Conservation (phyloP, 2,888 invertebrate genomes). For the Cephus pulcher region DNA sequence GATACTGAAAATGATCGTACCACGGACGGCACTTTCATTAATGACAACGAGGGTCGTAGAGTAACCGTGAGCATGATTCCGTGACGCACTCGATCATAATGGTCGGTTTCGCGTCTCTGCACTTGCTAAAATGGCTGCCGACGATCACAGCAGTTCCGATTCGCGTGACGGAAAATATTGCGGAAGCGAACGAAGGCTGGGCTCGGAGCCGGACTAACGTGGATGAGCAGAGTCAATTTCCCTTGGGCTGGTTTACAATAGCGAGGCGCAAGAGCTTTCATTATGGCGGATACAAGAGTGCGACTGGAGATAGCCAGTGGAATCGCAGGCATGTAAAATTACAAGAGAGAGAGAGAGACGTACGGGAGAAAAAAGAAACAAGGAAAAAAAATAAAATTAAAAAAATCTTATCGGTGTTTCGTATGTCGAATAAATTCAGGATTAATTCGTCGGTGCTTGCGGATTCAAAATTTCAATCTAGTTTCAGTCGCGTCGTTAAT, state of each 20-base stretch:
- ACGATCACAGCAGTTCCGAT: background rate
- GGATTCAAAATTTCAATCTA: background rate
- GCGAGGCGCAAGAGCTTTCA: conserved; percentile 13
- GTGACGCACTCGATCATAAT: background rate
- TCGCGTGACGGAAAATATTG: background rate
- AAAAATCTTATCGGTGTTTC: background rate
- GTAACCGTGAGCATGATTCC: background rate
- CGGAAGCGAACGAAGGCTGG: background rate
- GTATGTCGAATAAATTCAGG: background rate
- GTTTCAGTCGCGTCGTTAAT: background rate
- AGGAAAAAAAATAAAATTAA: no score
- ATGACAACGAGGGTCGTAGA: background rate
- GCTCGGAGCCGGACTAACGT: background rate
- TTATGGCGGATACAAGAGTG: background rate
- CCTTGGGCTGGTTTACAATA: background rate
- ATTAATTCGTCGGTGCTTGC: background rate
- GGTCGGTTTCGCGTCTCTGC: background rate
- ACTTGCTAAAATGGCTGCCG: background rate
- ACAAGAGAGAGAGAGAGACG: background rate
- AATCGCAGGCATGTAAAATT: background rate
- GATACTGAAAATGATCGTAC: background rate
- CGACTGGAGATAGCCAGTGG: background rate
- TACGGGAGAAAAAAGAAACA: rapidly evolving
- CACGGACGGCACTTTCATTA: background rate
- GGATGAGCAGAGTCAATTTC: background rate